Percentiles rank a stretch among this genome's conserved stretches.
phyloP scores from a whole-genome alignment of 2,797 vertebrate genomes.

The Lutjanus campechanus region DNA sequence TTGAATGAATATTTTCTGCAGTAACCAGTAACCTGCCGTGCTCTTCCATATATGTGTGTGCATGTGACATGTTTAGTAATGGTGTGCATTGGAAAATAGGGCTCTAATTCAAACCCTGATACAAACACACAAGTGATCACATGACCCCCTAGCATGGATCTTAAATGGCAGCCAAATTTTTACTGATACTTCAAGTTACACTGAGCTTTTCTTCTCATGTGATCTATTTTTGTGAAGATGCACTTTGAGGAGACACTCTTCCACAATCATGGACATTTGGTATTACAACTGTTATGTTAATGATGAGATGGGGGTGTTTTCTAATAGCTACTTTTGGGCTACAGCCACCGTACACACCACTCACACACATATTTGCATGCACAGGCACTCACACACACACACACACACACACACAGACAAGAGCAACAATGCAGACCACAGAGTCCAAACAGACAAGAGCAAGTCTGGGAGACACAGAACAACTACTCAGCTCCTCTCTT shows the following conservation, averaged over 20 bases:
- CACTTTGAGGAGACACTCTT: not conserved
- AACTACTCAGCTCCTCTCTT: constrained; percentile 37
- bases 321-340: constrained; percentile 1
- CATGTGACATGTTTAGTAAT: no score
- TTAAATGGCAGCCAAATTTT: not conserved
- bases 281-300: not conserved
- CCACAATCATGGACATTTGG: not conserved
- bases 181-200: not conserved
- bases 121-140: no score
- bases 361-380: constrained; percentile 18
- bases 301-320: constrained; percentile 3
- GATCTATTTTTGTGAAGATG: not conserved
- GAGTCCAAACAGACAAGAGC: constrained; percentile 39
- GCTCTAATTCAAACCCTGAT: no score
- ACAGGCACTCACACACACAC: not conserved
- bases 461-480: constrained; percentile 29
- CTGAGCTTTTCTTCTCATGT: not conserved
- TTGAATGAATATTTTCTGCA: no score
- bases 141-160: no score
- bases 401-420: constrained; percentile 15
- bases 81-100: no score
- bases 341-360: not conserved
- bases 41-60: no score
- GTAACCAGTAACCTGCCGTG: no score
- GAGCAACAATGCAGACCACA: constrained; percentile 36